Percentiles rank a stretch among this genome's conserved stretches.
Evolutionary conservation across 2,797 vertebrate species (phyloP).

Genomic region (Paratrypauchen microcephalus): DNA sequence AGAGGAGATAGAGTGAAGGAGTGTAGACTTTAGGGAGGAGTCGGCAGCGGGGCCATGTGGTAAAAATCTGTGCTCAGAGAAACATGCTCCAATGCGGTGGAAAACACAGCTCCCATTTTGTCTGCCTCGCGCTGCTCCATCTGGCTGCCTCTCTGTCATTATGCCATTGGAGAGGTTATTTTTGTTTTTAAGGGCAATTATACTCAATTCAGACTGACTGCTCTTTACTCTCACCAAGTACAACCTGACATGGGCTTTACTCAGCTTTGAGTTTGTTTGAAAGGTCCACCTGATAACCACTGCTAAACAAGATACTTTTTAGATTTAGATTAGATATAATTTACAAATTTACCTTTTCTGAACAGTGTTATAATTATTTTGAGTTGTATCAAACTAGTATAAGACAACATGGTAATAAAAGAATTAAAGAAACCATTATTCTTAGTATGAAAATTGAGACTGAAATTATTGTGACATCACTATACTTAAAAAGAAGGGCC

Average conservation of each 20-base stretch:
- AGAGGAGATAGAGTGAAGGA: constrained; percentile 40
- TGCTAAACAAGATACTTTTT: too few species aligned
- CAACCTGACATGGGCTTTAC: neutral
- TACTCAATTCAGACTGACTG: constrained; percentile 6
- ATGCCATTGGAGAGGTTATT: constrained; percentile 51
- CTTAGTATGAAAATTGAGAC: too few species aligned
- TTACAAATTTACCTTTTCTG: neutral
- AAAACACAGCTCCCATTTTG: constrained; percentile 39
- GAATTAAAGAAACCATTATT: too few species aligned
- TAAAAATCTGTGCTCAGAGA: constrained; percentile 65
- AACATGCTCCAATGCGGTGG: constrained; percentile 55
- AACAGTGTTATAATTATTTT: too few species aligned
- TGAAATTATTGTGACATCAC: too few species aligned
- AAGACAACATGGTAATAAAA: too few species aligned
- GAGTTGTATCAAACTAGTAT: too few species aligned
- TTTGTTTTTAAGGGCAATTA: constrained; percentile 14
- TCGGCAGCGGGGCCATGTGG: constrained; percentile 54
- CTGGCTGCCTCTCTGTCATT: constrained; percentile 62
- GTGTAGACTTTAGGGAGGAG: constrained; percentile 63
- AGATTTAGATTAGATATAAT: too few species aligned
- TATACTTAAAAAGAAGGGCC: too few species aligned
- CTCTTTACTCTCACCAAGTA: neutral
- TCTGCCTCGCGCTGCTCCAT: constrained; percentile 31
- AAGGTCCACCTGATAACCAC: neutral
- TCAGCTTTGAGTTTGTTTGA: neutral